Evolutionary conservation across 2,113 vertebrate genomes (phyloP), one percentile per base, ranked within the genome.

Genomic region (Aptenodytes forsteri): DNA sequence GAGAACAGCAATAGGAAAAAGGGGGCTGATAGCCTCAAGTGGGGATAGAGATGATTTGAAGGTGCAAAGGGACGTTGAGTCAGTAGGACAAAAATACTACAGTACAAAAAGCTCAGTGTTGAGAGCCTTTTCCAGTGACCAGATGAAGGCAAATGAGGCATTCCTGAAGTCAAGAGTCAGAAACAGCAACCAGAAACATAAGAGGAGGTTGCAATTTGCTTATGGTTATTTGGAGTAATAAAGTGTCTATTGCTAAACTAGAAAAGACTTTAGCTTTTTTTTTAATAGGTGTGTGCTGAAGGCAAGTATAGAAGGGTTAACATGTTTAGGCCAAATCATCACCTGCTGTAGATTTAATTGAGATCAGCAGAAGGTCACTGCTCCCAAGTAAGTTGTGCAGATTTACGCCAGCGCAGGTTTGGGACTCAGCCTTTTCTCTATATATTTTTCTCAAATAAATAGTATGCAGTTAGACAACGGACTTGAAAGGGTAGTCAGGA

Each of bases 291-390:
- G 3, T 54, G 15, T 73, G 54, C 49, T 61, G 49, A 59, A 89
- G 34, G 27, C 40, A 77, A 25, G 12, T 61, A 46, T 61, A 46
- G 34, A 61, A 44, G 27, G 20, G 13, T 78, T 77, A 62, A 83
- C 6, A 2, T 0, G 0, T 46, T 64, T 34, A 80, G 49, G 46
- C 11, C 30, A 69, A 38, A 76, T 30, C 17, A 34, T 80, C 83
- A 55, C 27, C 18, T 90, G 79, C 59, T 70, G 21, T 9, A 38
- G 30, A 42, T 66, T 59, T 52, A 56, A 56, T 22, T 70, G 55
- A 47, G 77, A 66, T 49, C 47, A 79, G 47, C 66, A 93, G 66
- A 81, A 69, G 66, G 49, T 47, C 55, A 18, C 22, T 54, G 32
- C 42, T 94, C 75, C 52, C 47, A 67, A 40, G 55, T 17, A 38